These are phyloP conservation scores for Machimus atricapillus DNA, from an alignment of 2,888 invertebrate species.

Conservation along the genomic window DNA sequence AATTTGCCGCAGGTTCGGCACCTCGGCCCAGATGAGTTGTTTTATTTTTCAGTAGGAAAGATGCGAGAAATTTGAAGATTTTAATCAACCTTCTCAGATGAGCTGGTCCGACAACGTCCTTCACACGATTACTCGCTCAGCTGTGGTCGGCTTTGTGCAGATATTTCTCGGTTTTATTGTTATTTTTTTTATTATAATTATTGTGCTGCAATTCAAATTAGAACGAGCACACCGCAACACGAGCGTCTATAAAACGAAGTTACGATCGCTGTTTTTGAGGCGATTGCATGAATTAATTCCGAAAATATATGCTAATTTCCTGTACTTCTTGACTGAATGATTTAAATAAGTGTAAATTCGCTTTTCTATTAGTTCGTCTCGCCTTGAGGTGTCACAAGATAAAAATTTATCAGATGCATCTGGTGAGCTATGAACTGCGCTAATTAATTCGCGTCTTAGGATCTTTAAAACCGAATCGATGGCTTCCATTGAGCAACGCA, in stretches of 20 bases:
- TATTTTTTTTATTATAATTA: background rate
- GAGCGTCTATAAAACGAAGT: background rate
- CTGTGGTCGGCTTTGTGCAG: background rate
- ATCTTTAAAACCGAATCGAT: background rate
- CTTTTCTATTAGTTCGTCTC: background rate
- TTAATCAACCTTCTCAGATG: background rate
- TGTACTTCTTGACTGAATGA: background rate
- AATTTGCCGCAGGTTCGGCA: background rate
- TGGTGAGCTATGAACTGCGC: background rate
- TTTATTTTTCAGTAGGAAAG: background rate
- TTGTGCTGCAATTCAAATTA: background rate
- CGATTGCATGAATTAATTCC: background rate
- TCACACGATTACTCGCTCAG: background rate
- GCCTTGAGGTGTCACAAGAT: background rate
- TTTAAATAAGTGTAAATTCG: background rate
- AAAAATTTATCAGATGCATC: background rate
- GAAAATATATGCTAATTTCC: conserved; percentile 7
- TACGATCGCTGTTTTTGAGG: background rate
- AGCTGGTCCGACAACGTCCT: background rate
- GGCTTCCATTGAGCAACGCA: background rate
- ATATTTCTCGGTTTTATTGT: background rate
- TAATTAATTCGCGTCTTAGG: background rate
- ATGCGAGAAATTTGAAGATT: background rate
- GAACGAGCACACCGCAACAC: background rate
- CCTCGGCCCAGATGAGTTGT: background rate